Percentiles rank a stretch among this genome's conserved stretches.
phyloP scores from a whole-genome alignment of 2,888 invertebrate genomes.

The Melieria crassipennis region DNA sequence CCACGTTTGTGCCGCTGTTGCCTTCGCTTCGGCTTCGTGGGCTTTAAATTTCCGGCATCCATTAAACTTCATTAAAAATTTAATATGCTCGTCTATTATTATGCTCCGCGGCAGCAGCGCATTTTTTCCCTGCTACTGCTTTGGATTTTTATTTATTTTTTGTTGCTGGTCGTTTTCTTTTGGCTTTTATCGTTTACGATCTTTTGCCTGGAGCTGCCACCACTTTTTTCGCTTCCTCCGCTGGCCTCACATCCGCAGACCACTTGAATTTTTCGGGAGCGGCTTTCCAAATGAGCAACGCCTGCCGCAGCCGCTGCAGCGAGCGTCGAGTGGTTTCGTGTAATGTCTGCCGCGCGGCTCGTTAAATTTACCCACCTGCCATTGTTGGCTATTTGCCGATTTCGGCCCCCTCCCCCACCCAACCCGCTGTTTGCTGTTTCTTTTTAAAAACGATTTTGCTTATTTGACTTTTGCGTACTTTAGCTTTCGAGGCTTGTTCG shows the following conservation, averaged over 20 bases:
- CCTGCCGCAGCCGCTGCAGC: background rate
- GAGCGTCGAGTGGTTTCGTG: background rate
- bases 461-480: slow-evolving; percentile 1
- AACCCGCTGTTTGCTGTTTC: background rate
- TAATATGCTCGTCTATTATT: slow-evolving; percentile 53
- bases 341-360: background rate
- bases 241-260: slow-evolving; percentile 8
- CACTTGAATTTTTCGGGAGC: slow-evolving; percentile 5
- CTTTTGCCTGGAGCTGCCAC: background rate
- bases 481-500: slow-evolving; percentile 4
- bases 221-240: background rate
- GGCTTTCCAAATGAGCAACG: slow-evolving; percentile 11
- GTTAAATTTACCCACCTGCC: slow-evolving; percentile 12
- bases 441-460: background rate
- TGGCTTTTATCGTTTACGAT: background rate
- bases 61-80: slow-evolving; percentile 65
- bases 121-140: background rate
- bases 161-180: slow-evolving; percentile 12
- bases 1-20: background rate
- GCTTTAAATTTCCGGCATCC: slow-evolving; percentile 57
- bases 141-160: too few species aligned
- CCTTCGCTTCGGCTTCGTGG: slow-evolving; percentile 3
- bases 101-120: background rate
- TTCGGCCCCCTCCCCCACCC: too few species aligned
- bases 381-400: too few species aligned